A percentile compares a stretch with the other conserved stretches of the same genome.
Conservation (phyloP, 2,797 vertebrate genomes). For the Myotis planiceps region DNA sequence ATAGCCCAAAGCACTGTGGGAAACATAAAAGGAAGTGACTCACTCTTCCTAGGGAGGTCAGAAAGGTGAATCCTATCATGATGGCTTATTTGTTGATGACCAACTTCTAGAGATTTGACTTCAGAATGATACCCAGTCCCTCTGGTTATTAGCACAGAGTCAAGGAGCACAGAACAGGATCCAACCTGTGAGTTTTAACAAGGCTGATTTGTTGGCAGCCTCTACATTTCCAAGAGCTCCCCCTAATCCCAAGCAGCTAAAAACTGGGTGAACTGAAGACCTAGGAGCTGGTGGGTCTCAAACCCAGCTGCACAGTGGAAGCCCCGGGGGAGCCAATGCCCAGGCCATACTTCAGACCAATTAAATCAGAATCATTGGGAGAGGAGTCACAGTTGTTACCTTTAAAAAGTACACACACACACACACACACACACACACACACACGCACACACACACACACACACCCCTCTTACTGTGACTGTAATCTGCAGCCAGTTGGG, state of each 20-base stretch:
- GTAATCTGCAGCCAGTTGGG: background rate
- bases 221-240: background rate
- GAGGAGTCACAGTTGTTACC: background rate
- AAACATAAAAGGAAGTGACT: background rate
- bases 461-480: too few relatives aligned
- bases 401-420: background rate
- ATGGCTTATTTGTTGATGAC: background rate
- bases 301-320: background rate
- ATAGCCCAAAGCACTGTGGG: background rate
- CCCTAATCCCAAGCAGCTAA: background rate
- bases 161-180: background rate
- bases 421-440: too few relatives aligned
- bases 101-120: background rate
- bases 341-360: background rate
- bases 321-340: fast-evolving
- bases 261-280: background rate
- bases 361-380: background rate
- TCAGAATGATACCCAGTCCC: background rate
- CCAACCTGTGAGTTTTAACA: background rate
- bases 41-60: background rate
- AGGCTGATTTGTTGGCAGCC: background rate
- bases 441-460: too few relatives aligned
- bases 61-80: background rate
- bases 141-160: background rate
- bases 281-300: background rate